These are phyloP conservation scores for Phyllostomus discolor DNA, from an alignment of 2,113 vertebrate genomes.

Conservation along the genomic window DNA sequence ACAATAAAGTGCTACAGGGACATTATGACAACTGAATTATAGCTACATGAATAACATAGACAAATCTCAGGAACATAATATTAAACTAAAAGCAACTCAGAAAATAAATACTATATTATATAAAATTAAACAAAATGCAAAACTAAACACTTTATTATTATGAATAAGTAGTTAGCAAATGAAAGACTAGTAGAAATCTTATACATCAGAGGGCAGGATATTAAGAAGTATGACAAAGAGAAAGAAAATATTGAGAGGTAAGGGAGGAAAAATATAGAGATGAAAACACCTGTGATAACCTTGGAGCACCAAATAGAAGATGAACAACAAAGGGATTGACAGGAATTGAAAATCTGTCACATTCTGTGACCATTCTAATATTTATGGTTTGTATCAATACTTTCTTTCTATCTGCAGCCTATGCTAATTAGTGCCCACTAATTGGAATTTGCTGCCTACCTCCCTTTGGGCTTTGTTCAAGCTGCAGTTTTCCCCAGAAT, in stretches of 20 bases:
- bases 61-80: background rate
- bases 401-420: too few relatives aligned
- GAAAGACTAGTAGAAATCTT: background rate
- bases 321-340: too few relatives aligned
- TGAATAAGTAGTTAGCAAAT: background rate
- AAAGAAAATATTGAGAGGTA: background rate
- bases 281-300: background rate
- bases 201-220: background rate
- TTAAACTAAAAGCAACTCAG: background rate
- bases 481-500: too few relatives aligned
- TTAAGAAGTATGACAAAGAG: background rate
- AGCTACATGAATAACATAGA: background rate
- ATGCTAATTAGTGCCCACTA: too few relatives aligned
- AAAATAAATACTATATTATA: background rate
- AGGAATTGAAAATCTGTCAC: too few relatives aligned
- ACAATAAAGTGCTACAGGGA: background rate
- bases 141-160: background rate
- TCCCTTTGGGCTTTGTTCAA: too few relatives aligned
- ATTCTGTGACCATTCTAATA: too few relatives aligned
- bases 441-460: too few relatives aligned
- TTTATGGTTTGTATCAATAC: too few relatives aligned
- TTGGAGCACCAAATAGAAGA: too few relatives aligned
- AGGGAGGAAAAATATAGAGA: background rate
- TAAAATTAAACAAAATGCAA: background rate
- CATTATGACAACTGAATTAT: background rate